phyloP scores from a whole-genome alignment of 2,797 vertebrate species.

The Falco novaeseelandiae region DNA sequence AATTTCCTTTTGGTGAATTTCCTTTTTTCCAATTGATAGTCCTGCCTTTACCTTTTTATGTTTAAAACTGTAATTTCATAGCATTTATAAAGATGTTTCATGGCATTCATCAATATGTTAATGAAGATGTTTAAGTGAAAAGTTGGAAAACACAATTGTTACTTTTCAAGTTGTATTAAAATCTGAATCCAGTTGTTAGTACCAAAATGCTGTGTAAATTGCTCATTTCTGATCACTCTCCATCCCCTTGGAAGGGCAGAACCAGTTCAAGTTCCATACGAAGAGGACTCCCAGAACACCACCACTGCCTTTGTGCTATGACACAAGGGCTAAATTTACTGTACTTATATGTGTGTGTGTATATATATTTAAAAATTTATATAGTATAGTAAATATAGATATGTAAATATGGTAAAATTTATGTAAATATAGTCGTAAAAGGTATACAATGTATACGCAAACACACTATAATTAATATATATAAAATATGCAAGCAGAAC shows the following conservation, averaged over 20 bases:
- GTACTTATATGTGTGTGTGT: not conserved
- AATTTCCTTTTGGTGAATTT: not conserved
- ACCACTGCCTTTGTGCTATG: not conserved
- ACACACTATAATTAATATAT: not conserved
- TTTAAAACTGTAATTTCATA: not conserved
- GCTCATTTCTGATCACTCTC: not conserved
- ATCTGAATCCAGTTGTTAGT: not conserved
- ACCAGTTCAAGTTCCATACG: not conserved
- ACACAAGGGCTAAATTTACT: not conserved
- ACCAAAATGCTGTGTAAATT: not conserved
- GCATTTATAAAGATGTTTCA: not conserved
- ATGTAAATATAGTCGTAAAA: not conserved
- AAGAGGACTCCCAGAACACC: not conserved
- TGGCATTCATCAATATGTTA: too few relatives aligned
- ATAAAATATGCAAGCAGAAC: not conserved
- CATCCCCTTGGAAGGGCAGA: not conserved
- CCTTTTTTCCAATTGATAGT: not conserved
- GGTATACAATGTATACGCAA: not conserved
- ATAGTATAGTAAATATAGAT: not conserved
- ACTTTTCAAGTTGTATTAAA: not conserved
- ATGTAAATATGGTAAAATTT: not conserved
- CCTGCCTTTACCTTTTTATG: not conserved
- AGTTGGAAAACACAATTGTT: not conserved
- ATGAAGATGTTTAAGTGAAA: not conserved
- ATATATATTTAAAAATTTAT: fast-evolving